Evolutionary conservation across 2,113 vertebrate genomes (phyloP).

Genomic region (Cheilinus undulatus): DNA sequence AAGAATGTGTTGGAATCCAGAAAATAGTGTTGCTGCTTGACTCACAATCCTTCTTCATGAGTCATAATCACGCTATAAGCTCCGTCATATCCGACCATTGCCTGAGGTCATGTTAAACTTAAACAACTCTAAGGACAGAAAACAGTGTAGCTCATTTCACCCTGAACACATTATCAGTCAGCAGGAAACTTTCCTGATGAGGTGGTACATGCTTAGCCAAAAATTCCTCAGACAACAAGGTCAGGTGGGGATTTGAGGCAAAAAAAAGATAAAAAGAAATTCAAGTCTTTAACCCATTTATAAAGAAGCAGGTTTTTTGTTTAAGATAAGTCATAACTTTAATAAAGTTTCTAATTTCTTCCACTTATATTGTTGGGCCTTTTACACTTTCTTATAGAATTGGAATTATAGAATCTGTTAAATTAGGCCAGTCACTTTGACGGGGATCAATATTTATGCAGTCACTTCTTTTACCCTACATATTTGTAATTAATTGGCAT

Average conservation of each 20-base stretch:
- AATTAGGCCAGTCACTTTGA: too few species aligned
- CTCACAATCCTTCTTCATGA: slow-evolving; percentile 62
- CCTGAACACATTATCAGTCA: slow-evolving; percentile 43
- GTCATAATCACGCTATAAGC: slow-evolving; percentile 48
- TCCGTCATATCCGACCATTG: slow-evolving; percentile 58
- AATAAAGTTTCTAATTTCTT: too few species aligned
- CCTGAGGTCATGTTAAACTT: slow-evolving; percentile 44
- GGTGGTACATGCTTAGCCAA: background rate
- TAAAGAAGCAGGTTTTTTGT: background rate
- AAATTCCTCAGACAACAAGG: slow-evolving; percentile 20
- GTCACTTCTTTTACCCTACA: too few species aligned
- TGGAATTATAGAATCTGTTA: too few species aligned
- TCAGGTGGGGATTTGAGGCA: slow-evolving; percentile 15
- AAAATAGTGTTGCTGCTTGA: slow-evolving; percentile 30
- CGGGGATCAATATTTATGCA: too few species aligned
- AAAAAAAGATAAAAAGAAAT: background rate
- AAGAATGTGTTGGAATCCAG: slow-evolving; percentile 20
- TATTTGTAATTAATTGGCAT: too few species aligned
- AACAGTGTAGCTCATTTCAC: slow-evolving; percentile 35
- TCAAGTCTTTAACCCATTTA: background rate
- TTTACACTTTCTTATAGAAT: too few species aligned
- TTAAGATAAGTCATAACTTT: too few species aligned
- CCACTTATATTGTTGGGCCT: too few species aligned
- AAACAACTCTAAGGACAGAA: slow-evolving; percentile 49
- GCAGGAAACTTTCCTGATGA: slow-evolving; percentile 39